Percentiles rank a stretch among this genome's conserved stretches.
Evolutionary conservation across 2,113 vertebrate species (phyloP).

Genomic region (Corapipo altera): DNA sequence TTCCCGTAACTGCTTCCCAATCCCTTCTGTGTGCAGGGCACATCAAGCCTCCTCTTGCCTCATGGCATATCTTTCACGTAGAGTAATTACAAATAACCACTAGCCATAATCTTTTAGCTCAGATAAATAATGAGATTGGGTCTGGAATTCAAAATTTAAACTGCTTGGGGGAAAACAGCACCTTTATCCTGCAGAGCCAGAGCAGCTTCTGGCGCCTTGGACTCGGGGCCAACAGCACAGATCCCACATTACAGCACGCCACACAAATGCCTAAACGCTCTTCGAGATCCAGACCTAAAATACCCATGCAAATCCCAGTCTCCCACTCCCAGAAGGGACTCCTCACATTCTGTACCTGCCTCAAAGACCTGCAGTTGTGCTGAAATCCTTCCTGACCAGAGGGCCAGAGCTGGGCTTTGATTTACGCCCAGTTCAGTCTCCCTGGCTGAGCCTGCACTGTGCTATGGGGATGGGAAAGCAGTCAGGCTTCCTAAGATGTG

Average conservation of each 20-base stretch:
- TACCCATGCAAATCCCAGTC: background rate
- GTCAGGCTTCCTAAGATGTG: background rate
- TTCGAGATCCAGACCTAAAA: background rate
- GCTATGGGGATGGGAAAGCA: background rate
- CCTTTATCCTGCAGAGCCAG: background rate
- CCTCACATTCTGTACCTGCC: background rate
- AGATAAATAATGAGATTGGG: background rate
- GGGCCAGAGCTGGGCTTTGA: background rate
- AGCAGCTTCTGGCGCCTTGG: background rate
- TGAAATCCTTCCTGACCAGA: background rate
- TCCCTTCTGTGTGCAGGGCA: background rate
- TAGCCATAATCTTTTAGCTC: background rate
- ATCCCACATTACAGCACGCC: background rate
- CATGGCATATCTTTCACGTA: background rate
- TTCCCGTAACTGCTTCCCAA: background rate
- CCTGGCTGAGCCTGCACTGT: background rate
- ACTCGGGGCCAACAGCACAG: rapidly evolving
- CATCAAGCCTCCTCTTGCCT: background rate
- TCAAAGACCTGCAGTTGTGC: background rate
- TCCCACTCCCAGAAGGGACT: background rate
- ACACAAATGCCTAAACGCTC: background rate
- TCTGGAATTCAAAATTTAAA: background rate
- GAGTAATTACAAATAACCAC: conserved; percentile 8
- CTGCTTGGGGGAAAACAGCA: background rate
- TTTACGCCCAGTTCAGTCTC: background rate